Conservation (phyloP, 2,797 vertebrate species). For the Crenichthys baileyi region DNA sequence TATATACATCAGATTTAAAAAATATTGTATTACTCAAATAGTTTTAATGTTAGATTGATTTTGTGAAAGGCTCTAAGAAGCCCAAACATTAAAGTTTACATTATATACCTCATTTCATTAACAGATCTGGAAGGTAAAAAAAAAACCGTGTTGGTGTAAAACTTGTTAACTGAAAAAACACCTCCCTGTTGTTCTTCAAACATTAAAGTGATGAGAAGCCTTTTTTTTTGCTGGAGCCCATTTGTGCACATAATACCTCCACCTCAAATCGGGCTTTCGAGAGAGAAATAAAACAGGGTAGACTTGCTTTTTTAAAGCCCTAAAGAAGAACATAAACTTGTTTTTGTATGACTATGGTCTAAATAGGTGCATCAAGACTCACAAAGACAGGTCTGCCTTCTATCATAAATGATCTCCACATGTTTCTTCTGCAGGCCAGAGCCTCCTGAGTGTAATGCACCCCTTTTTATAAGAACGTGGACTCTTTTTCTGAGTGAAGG, state of each 20-base stretch:
- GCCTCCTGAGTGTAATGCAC: conserved; percentile 8
- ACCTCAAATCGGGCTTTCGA: neutral
- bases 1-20: no score
- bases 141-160: neutral
- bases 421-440: conserved; percentile 39
- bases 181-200: neutral
- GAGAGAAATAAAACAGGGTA: conserved; percentile 1
- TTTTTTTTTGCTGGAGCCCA: neutral
- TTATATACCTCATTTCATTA: neutral
- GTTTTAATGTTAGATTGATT: neutral
- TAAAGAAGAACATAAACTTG: conserved; percentile 35
- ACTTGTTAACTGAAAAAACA: neutral
- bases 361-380: conserved; percentile 12
- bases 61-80: neutral
- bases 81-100: neutral
- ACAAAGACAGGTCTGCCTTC: conserved; percentile 13
- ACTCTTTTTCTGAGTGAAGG: conserved; percentile 15
- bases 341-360: conserved; percentile 22
- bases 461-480: neutral
- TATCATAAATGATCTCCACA: conserved; percentile 37
- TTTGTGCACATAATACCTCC: neutral
- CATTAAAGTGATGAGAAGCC: neutral
- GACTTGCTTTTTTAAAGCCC: conserved; percentile 1
- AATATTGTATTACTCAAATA: neutral
- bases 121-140: neutral